Evolutionary conservation across 2,888 invertebrate species (phyloP).

Genomic region (Dasypogon diadema): DNA sequence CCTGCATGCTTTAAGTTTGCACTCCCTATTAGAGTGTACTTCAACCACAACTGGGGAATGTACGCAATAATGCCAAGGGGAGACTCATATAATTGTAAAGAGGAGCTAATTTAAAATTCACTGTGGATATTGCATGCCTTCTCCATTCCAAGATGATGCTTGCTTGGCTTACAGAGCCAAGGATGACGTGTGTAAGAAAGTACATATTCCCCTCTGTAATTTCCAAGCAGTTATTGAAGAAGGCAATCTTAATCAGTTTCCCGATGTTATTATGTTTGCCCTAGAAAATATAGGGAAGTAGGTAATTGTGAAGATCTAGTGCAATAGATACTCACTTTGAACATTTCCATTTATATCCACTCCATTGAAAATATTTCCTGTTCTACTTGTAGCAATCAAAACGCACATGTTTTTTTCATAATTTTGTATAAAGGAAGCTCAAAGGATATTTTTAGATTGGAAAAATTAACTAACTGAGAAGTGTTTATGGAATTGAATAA

Average conservation of each 20-base stretch:
- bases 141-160: not conserved
- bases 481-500: too few relatives aligned
- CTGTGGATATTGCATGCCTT: not conserved
- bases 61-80: not conserved
- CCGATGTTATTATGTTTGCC: constrained; percentile 5
- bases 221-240: not conserved
- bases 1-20: constrained; percentile 14
- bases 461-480: too few relatives aligned
- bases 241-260: constrained; percentile 23
- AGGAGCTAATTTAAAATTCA: not conserved
- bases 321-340: too few relatives aligned
- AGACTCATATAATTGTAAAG: not conserved
- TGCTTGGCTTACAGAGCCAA: not conserved
- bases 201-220: not conserved
- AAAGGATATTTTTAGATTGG: too few relatives aligned
- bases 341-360: too few relatives aligned
- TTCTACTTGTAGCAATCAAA: too few relatives aligned
- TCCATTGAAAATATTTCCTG: too few relatives aligned
- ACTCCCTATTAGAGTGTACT: constrained; percentile 29
- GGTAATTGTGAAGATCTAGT: too few relatives aligned
- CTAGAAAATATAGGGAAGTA: not conserved
- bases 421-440: too few relatives aligned
- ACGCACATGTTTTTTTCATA: too few relatives aligned
- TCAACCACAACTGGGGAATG: constrained; percentile 21
- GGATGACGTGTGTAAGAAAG: not conserved